Percentiles rank a stretch among this genome's conserved stretches.
Conservation (phyloP, 2,797 vertebrate species). For the Pogoniulus pusillus region DNA sequence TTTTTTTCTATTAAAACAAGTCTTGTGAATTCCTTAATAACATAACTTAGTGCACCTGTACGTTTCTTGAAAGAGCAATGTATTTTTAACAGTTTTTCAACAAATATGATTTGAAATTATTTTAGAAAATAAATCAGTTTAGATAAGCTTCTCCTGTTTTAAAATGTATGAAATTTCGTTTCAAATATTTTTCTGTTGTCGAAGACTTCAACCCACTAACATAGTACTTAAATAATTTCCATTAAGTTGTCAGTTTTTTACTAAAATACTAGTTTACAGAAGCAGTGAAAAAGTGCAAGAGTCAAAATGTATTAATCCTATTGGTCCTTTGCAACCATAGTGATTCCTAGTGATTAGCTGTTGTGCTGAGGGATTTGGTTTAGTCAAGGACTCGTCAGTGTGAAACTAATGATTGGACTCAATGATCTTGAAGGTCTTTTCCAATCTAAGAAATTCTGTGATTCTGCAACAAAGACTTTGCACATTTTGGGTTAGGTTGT, state of each 20-base stretch:
- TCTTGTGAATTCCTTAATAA: background rate
- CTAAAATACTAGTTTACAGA: background rate
- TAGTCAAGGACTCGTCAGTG: no score
- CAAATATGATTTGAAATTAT: background rate
- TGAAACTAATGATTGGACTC: no score
- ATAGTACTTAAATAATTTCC: background rate
- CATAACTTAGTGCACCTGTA: background rate
- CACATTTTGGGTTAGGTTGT: background rate
- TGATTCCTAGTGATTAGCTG: no score
- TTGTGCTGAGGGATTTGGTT: no score
- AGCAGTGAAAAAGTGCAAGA: background rate
- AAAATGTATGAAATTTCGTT: background rate
- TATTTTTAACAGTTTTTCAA: background rate
- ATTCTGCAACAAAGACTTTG: background rate
- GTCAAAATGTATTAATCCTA: background rate
- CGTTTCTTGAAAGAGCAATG: background rate
- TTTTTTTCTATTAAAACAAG: constrained; percentile 18
- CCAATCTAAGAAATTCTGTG: no score
- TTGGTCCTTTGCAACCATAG: no score
- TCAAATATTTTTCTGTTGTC: background rate
- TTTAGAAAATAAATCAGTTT: background rate
- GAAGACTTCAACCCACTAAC: background rate
- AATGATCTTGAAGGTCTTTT: no score
- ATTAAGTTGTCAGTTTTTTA: background rate
- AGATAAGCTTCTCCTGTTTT: background rate